phyloP scores from a whole-genome alignment of 2,888 invertebrate species.

The Nymphalis polychloros region DNA sequence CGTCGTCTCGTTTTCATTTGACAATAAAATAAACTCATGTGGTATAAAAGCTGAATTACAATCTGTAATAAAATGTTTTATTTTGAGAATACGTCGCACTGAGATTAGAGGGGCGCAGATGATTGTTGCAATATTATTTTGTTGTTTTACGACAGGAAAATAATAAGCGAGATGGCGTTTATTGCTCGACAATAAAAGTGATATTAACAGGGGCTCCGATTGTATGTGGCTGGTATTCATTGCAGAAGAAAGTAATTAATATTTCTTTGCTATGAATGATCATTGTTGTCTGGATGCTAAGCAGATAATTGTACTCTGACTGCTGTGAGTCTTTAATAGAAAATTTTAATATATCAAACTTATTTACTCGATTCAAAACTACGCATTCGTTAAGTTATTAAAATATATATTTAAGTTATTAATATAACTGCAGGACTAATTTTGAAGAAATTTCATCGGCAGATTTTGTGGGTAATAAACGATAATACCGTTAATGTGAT shows the following conservation, averaged over 20 bases:
- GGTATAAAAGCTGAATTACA: constrained; percentile 65
- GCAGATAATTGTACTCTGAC: constrained; percentile 11
- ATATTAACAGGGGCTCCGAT: constrained; percentile 55
- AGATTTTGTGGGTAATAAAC: no score
- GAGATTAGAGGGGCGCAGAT: constrained; percentile 67
- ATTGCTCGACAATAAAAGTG: constrained; percentile 68
- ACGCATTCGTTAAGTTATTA: no score
- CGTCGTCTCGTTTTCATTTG: constrained; percentile 55
- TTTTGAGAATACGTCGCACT: constrained; percentile 58
- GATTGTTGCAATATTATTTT: constrained; percentile 75
- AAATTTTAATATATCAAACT: background rate
- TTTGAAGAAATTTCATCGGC: no score
- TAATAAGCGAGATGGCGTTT: constrained; percentile 71
- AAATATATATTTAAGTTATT: no score
- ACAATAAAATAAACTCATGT: constrained; percentile 65
- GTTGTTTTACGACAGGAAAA: constrained; percentile 78
- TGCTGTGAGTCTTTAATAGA: background rate
- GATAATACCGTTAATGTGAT: no score
- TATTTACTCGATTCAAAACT: background rate
- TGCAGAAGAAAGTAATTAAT: constrained; percentile 38
- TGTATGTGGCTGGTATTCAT: constrained; percentile 42
- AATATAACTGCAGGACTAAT: no score
- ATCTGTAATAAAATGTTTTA: constrained; percentile 69
- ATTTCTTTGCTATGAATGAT: constrained; percentile 33
- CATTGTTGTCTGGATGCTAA: constrained; percentile 31